Evolutionary conservation across 2,113 vertebrate species (phyloP).

Genomic region (Pterocles orientalis): DNA sequence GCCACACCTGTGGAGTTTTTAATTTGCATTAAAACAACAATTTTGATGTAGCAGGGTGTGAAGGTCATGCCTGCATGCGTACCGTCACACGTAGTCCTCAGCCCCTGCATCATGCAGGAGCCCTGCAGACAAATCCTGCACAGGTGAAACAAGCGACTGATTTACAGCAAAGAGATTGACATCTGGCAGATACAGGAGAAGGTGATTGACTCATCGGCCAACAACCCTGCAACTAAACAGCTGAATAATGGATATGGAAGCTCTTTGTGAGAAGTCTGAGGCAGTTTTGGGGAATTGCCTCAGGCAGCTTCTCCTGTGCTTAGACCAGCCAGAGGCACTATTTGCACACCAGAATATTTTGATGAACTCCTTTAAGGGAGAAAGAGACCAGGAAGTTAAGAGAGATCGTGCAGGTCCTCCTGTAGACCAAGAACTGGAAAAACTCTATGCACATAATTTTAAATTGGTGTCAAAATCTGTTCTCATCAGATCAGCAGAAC

Average conservation of each 20-base stretch:
- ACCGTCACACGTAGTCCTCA: neutral
- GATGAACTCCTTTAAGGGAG: neutral
- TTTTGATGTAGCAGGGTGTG: neutral
- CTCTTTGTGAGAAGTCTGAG: neutral
- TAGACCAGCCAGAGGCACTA: neutral
- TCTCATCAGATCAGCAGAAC: neutral
- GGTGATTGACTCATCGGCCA: too few relatives aligned
- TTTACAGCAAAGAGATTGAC: neutral
- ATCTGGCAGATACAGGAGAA: neutral
- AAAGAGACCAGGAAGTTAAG: neutral
- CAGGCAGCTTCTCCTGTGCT: neutral
- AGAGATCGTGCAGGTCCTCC: neutral
- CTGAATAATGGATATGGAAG: neutral
- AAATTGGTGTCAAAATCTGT: neutral
- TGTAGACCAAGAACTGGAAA: neutral
- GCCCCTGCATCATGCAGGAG: neutral
- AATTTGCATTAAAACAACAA: neutral
- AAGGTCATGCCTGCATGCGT: too few relatives aligned
- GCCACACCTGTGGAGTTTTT: neutral
- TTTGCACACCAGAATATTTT: neutral
- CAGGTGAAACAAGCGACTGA: neutral
- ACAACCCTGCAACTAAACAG: neutral
- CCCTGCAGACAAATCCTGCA: neutral
- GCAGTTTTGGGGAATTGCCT: neutral
- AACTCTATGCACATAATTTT: neutral